A percentile compares a stretch with the other conserved stretches of the same genome.
phyloP scores from a whole-genome alignment of 2,888 invertebrate genomes.

The Chymomyza amoena region DNA sequence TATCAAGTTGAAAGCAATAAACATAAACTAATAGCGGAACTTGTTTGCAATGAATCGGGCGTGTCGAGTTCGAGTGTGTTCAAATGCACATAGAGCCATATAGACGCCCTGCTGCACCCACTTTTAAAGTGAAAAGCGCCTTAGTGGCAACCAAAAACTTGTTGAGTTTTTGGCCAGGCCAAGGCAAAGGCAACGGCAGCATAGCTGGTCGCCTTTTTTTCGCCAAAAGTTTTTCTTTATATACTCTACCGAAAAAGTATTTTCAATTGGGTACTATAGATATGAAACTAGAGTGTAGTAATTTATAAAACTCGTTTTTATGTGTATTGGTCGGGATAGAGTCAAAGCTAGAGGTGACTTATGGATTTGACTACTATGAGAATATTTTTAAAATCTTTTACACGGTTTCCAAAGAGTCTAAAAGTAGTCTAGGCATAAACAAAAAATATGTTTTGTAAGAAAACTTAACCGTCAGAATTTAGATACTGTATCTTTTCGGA shows the following conservation, averaged over 20 bases:
- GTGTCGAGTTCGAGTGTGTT: conserved; percentile 31
- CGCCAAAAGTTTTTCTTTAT: background rate
- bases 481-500: too few species aligned
- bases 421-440: too few species aligned
- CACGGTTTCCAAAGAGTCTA: too few species aligned
- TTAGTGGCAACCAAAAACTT: conserved; percentile 33
- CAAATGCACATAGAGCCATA: conserved; percentile 12
- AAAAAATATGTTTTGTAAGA: too few species aligned
- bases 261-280: background rate
- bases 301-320: too few species aligned
- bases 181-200: background rate
- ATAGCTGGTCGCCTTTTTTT: too few species aligned
- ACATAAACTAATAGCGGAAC: conserved; percentile 60
- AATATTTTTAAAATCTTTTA: too few species aligned
- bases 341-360: too few species aligned
- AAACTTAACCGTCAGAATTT: too few species aligned
- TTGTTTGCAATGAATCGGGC: conserved; percentile 29
- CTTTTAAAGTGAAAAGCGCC: background rate
- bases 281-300: too few species aligned
- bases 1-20: conserved; percentile 44
- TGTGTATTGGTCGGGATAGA: too few species aligned
- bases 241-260: background rate
- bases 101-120: background rate
- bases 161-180: conserved; percentile 47
- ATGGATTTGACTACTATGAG: too few species aligned